These are phyloP conservation scores for Ichneumoninae sp. DNA, from an alignment of 2,888 invertebrate species.

Conservation along the genomic window DNA sequence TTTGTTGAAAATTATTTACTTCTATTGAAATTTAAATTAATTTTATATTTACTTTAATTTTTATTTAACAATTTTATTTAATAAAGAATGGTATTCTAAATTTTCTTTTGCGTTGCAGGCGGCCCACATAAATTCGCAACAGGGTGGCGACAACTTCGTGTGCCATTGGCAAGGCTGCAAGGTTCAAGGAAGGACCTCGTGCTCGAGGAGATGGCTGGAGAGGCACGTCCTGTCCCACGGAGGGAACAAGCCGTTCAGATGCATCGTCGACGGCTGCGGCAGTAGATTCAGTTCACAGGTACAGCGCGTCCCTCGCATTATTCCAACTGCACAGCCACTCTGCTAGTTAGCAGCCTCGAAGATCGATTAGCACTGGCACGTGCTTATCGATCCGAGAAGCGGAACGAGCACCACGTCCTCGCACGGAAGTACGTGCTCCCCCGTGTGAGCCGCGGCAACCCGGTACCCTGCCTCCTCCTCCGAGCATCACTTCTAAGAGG, in stretches of 20 bases:
- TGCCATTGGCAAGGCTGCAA: constrained; percentile 98
- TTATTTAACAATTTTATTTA: too few species aligned
- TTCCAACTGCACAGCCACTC: constrained; percentile 35
- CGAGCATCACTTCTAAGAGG: constrained; percentile 2
- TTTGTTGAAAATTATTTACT: too few species aligned
- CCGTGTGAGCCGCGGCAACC: constrained; percentile 1
- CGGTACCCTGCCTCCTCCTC: not conserved
- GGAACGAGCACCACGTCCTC: constrained; percentile 35
- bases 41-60: too few species aligned
- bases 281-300: constrained; percentile 95
- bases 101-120: constrained; percentile 85
- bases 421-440: constrained; percentile 44
- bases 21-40: too few species aligned
- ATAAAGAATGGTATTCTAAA: not conserved
- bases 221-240: constrained; percentile 96
- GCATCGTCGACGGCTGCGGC: constrained; percentile 97
- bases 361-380: constrained; percentile 43
- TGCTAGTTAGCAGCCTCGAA: constrained; percentile 18
- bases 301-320: constrained; percentile 77
- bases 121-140: constrained; percentile 94
- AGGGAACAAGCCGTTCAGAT: constrained; percentile 96
- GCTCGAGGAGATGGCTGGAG: constrained; percentile 96
- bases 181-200: constrained; percentile 96
- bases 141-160: constrained; percentile 92
- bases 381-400: constrained; percentile 32